Evolutionary conservation across 1,140 invertebrate genomes (phyloP).

Genomic region (Ganaspis sp.): DNA sequence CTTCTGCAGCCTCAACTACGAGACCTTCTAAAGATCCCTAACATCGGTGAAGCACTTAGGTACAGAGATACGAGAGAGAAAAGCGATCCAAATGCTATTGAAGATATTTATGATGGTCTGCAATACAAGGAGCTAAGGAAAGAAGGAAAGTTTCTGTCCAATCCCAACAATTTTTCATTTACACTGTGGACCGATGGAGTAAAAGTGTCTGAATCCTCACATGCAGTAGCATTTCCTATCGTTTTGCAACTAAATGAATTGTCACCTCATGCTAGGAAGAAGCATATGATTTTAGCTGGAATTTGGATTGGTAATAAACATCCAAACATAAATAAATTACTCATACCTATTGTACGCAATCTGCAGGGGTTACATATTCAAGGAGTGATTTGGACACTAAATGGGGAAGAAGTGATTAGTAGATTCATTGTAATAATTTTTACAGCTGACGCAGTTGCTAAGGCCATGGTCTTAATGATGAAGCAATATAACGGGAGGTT

Average conservation of each 20-base stretch:
- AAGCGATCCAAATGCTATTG: constrained; percentile 34
- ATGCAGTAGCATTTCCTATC: background rate
- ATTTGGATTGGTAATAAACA: constrained; percentile 29
- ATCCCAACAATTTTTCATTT: constrained; percentile 33
- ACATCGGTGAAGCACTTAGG: constrained; percentile 33
- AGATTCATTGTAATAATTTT: constrained; percentile 33
- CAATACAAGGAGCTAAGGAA: constrained; percentile 31
- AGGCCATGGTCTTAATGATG: constrained; percentile 34
- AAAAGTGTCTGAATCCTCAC: background rate
- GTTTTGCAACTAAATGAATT: constrained; percentile 17
- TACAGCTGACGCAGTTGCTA: constrained; percentile 39
- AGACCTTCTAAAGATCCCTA: constrained; percentile 38
- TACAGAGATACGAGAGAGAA: constrained; percentile 38
- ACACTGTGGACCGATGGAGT: constrained; percentile 18
- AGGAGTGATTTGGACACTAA: constrained; percentile 46
- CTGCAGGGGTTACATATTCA: constrained; percentile 14
- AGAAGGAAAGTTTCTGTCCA: constrained; percentile 12
- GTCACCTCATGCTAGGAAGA: constrained; percentile 25
- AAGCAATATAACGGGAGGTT: constrained; percentile 31
- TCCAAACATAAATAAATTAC: constrained; percentile 27
- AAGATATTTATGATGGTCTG: constrained; percentile 46
- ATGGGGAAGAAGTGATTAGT: constrained; percentile 28
- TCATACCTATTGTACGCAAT: constrained; percentile 28
- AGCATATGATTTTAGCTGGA: constrained; percentile 33
- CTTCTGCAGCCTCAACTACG: constrained; percentile 38